Conservation (phyloP, 2,797 vertebrate species). For the Coilia nasus region DNA sequence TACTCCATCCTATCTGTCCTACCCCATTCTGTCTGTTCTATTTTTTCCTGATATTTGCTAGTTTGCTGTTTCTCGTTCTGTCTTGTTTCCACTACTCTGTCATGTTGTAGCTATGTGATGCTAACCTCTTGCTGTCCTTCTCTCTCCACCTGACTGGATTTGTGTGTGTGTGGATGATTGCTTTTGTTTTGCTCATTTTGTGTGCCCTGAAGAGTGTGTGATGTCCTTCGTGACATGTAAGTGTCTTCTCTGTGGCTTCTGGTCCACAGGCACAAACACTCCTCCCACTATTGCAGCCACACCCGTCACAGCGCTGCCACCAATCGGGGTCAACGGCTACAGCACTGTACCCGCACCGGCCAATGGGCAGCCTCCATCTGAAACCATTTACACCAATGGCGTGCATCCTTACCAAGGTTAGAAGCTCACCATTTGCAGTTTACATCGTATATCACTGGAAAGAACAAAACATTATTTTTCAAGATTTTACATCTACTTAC, state of each 20-base stretch:
- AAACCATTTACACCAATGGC: constrained; percentile 88
- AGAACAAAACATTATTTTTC: background rate
- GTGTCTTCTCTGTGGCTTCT: constrained; percentile 42
- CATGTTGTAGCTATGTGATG: too few species aligned
- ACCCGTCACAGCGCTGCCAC: constrained; percentile 83
- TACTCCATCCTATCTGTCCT: too few species aligned
- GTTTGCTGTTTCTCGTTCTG: too few species aligned
- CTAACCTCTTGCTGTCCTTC: too few species aligned
- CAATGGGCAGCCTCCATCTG: constrained; percentile 84
- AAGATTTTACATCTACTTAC: too few species aligned
- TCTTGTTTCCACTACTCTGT: too few species aligned
- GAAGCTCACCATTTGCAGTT: background rate
- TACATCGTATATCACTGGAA: background rate
- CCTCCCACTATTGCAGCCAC: constrained; percentile 89
- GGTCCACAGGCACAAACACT: constrained; percentile 84
- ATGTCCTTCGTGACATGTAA: background rate
- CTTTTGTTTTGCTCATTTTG: background rate
- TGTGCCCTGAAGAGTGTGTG: background rate
- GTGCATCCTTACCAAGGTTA: constrained; percentile 91
- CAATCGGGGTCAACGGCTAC: constrained; percentile 89
- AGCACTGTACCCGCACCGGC: constrained; percentile 80
- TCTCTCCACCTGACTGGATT: background rate
- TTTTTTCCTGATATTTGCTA: too few species aligned
- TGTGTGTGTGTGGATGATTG: background rate
- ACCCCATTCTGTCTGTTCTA: too few species aligned